Evolutionary conservation across 2,888 invertebrate species (phyloP), one percentile per base, ranked within the genome.

Genomic region (Deilephila elpenor): DNA sequence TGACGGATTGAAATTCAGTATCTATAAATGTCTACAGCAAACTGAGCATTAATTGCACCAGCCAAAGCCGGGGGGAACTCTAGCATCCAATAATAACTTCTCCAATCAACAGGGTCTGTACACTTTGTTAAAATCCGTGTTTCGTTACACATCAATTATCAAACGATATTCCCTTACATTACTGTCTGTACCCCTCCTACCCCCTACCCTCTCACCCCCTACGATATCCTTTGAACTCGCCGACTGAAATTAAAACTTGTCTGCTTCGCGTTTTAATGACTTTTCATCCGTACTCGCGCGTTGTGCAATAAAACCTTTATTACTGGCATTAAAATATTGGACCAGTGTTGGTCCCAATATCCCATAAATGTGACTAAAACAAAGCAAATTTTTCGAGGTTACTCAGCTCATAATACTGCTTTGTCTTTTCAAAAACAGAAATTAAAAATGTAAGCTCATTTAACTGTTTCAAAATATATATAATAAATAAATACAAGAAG

Each of bases 101-200:
- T 51, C 1, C 44, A 37, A 64, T 64, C 17, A 25, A 14, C 8
- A 64, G 34, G 4, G 20, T 0, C 20, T 25, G 14, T 3, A 20
- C 20, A 44, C 44, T 64, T 3, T 67, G 25, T 51, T 67, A 25
- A 67, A 25, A 67, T 67, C 25, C 51, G 51, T 51, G 5, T 67
- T 51, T 51, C 51, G 67, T 67, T 67, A 51, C 67, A 67, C 67
- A 25, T 67, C 67, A 67, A 67, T 67, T 67, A 67, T 25, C 67
- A 67, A 67, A 67, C 67, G 67, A 67, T 67, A 67, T 67, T 67
- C 67, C 51, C 51, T 67, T 67, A 67, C 44, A 64, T 64, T 20
- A 44, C 44, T 25, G 51, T 67, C 44, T 67, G 51, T 17, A 3
- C 64, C 44, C 64, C 37, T 0, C 37, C 25, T 5, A 8, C 59